These are phyloP conservation scores for Euzetes globulus DNA, from an alignment of 2,888 invertebrate genomes.

Conservation along the genomic window DNA sequence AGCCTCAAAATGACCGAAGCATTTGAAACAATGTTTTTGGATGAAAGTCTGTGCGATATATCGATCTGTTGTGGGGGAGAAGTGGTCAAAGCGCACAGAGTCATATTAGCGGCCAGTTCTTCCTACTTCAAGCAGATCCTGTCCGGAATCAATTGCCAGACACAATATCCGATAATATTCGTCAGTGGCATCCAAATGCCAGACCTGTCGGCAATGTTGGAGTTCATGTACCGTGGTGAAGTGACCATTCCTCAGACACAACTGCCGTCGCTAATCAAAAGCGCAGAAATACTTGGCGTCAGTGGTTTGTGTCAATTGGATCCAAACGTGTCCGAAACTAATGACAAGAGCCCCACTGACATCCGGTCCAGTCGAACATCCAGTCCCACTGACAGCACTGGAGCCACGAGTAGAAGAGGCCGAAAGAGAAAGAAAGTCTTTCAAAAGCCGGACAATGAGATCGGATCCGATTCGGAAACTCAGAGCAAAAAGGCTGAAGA, in stretches of 20 bases:
- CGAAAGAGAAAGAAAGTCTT: not conserved
- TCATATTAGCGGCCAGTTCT: slow-evolving; percentile 17
- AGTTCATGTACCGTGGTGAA: slow-evolving; percentile 22
- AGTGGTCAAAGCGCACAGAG: slow-evolving; percentile 11
- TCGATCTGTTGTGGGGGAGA: slow-evolving; percentile 12
- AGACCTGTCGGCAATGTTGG: slow-evolving; percentile 12
- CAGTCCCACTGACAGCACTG: not conserved
- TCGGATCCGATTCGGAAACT: not conserved
- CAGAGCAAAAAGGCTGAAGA: not conserved
- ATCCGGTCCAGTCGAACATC: no score
- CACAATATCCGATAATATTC: slow-evolving; percentile 5
- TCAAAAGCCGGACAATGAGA: not conserved
- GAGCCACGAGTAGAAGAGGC: not conserved
- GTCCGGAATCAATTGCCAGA: not conserved
- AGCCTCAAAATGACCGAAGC: slow-evolving; percentile 22
- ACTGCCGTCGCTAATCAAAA: slow-evolving; percentile 5
- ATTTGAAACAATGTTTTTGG: not conserved
- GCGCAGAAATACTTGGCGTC: slow-evolving; percentile 10
- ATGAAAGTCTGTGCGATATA: slow-evolving; percentile 16
- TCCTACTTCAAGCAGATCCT: slow-evolving; percentile 16
- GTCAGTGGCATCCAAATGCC: not conserved
- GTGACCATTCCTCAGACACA: slow-evolving; percentile 10
- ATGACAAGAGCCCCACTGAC: slow-evolving; percentile 7
- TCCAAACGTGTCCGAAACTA: not conserved
- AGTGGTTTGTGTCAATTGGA: slow-evolving; percentile 19